phyloP scores from a whole-genome alignment of 1,140 invertebrate genomes.

The Ceratina japonica region DNA sequence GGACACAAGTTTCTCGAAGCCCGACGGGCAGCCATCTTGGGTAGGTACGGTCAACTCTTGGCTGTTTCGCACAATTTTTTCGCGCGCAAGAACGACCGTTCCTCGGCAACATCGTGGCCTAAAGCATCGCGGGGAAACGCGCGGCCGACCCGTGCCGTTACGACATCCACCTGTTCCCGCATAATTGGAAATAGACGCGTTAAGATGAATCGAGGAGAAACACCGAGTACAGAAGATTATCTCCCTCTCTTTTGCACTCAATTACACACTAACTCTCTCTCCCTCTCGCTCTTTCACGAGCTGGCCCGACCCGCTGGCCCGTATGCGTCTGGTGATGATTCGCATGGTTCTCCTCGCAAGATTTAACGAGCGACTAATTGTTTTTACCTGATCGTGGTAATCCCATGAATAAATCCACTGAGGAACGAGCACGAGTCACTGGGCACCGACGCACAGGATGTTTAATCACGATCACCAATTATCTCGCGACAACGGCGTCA shows the following conservation, averaged over 20 bases:
- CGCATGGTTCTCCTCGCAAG: conserved; percentile 45
- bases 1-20: conserved; percentile 61
- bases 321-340: conserved; percentile 63
- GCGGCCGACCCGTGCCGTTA: background rate
- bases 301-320: conserved; percentile 39
- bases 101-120: background rate
- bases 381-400: conserved; percentile 56
- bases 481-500: conserved; percentile 74
- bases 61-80: conserved; percentile 45
- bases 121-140: background rate
- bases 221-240: conserved; percentile 33
- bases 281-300: conserved; percentile 18
- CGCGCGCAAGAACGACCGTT: conserved; percentile 22
- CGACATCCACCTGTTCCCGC: background rate
- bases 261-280: background rate
- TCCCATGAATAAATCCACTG: conserved; percentile 55
- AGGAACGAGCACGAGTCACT: conserved; percentile 43
- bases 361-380: conserved; percentile 34
- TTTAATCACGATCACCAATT: conserved; percentile 69
- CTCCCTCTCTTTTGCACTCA: conserved; percentile 26
- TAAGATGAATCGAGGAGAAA: background rate
- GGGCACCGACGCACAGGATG: conserved; percentile 48
- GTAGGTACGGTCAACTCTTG: conserved; percentile 49
- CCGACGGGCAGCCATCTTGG: conserved; percentile 76
- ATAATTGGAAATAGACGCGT: background rate